These are phyloP conservation scores for Microtus montanus DNA, from an alignment of 2,113 vertebrate species.

Conservation along the genomic window DNA sequence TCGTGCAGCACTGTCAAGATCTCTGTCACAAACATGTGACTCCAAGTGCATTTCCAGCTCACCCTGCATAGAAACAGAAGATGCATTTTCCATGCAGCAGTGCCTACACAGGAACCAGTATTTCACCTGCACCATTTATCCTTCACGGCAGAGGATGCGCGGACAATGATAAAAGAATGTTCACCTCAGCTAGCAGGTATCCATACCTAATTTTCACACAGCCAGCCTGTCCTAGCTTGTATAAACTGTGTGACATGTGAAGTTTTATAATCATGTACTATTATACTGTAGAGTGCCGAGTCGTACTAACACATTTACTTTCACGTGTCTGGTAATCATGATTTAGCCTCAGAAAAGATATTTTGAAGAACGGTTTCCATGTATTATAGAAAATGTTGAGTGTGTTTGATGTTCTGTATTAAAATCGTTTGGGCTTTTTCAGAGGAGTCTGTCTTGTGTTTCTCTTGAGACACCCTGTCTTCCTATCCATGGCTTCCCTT, in stretches of 20 bases:
- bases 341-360: constrained; percentile 64
- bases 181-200: constrained; percentile 41
- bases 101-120: constrained; percentile 66
- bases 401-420: constrained; percentile 76
- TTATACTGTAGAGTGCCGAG: constrained; percentile 54
- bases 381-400: constrained; percentile 73
- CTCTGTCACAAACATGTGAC: constrained; percentile 33
- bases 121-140: constrained; percentile 34
- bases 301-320: constrained; percentile 72
- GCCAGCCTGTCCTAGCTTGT: constrained; percentile 68
- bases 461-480: not conserved
- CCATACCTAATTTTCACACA: constrained; percentile 61
- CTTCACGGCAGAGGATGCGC: constrained; percentile 59
- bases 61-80: constrained; percentile 49
- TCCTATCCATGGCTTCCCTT: not conserved
- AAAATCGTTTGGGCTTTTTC: constrained; percentile 64
- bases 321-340: constrained; percentile 70
- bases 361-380: constrained; percentile 64
- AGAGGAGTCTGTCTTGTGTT: constrained; percentile 13
- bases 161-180: constrained; percentile 59
- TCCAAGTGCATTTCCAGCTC: constrained; percentile 60
- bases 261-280: constrained; percentile 69
- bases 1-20: constrained; percentile 34
- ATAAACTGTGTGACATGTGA: constrained; percentile 73
- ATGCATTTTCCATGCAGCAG: constrained; percentile 67